A percentile compares a stretch with the other conserved stretches of the same genome.
phyloP scores from a whole-genome alignment of 2,797 vertebrate genomes.

The Coccyzus lansbergi region DNA sequence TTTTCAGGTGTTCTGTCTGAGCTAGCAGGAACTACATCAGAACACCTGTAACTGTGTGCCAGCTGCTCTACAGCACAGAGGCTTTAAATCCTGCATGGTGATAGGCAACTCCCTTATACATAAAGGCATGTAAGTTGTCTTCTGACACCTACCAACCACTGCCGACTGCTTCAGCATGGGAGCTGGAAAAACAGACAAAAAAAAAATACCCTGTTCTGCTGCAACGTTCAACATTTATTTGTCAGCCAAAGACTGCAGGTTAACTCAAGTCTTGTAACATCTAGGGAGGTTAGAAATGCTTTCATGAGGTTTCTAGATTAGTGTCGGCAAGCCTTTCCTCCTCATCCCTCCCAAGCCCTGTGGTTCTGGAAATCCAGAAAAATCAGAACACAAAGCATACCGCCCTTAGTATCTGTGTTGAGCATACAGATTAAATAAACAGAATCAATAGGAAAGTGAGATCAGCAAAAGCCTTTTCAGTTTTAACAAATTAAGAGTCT shows the following conservation, averaged over 20 bases:
- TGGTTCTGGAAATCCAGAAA: slow-evolving; percentile 38
- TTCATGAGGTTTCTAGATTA: neutral
- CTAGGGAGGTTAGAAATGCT: neutral
- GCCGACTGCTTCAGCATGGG: neutral
- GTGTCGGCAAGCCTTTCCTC: neutral
- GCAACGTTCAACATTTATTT: neutral
- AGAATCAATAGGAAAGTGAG: slow-evolving; percentile 52
- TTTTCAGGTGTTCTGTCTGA: neutral
- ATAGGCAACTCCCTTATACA: neutral
- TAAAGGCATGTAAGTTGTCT: neutral
- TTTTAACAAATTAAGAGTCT: slow-evolving; percentile 65
- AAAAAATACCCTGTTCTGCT: neutral
- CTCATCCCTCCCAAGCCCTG: neutral
- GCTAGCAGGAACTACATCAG: neutral
- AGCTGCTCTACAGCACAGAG: neutral
- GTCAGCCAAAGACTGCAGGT: slow-evolving; percentile 12
- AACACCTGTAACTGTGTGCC: rapidly evolving
- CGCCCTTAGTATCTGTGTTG: neutral
- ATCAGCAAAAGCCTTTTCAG: slow-evolving; percentile 48
- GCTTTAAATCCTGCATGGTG: neutral
- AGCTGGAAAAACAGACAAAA: neutral
- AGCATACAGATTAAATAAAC: slow-evolving; percentile 28
- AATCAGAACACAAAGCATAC: neutral
- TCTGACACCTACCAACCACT: neutral
- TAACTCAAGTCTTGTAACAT: neutral